Evolutionary conservation across 2,888 invertebrate species (phyloP), one percentile per base, ranked within the genome.

Genomic region (Ichneumon xanthorius): DNA sequence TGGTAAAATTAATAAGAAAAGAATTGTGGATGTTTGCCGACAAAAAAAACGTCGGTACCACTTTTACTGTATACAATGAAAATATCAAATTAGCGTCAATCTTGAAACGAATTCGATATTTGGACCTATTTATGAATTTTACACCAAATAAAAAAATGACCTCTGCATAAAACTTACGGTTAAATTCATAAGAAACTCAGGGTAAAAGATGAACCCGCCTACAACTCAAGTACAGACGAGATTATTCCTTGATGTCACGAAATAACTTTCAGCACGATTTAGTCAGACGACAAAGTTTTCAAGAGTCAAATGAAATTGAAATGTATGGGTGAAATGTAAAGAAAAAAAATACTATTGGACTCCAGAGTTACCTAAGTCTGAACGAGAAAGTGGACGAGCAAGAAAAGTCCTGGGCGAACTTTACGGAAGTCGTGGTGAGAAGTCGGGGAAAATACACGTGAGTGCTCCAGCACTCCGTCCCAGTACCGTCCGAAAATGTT

Each of bases 401-500:
- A 33, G 50, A 26, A 71, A 71, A 71, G 30, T 37, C 37, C 9
- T 33, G 19, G 37, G 2, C 71, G 37, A 71, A 37, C 53, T 71
- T 71, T 58, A 22, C 9, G 26, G 26, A 73, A 37, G 37, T 73
- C 58, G 40, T 40, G 58, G 40, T 40, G 37, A 16, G 33, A 14
- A 72, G 19, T n/a, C 40, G 37, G 33, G 53, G 33, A 71, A 71
- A 37, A 30, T 14, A n/a, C 71, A 37, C 6, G 58, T 37, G 26
- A 58, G 22, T 58, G 40, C 58, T 26, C 26, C 14, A 37, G 14
- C 63, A 26, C 40, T 45, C 30, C 53, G 14, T 22, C 7, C 72
- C 45, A 16, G 45, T 16, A 48, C 45, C 19, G 50, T 48, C 77
- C 55, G 77, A 58, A 73, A 65, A 78, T 73, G 58, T 58, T 68